Base-by-base conservation (phyloP, 2,888 invertebrate genomes). In the Troides aeacus region DNA sequence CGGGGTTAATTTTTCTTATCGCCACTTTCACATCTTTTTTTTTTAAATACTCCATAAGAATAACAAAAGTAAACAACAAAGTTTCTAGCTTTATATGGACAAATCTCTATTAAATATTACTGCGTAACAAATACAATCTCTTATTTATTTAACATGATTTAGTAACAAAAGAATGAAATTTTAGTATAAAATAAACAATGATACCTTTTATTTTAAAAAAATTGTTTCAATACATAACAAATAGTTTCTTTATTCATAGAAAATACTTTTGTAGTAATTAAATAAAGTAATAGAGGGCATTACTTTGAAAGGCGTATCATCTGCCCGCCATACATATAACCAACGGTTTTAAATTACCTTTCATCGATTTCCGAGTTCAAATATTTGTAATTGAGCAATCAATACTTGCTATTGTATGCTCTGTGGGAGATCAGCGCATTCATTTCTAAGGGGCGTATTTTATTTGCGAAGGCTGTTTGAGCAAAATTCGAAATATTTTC, bases 371-470 rank as follows among this genome's bases (percentile, higher is more conserved):
- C 46, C 24, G 60, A 59, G 53, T 67, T 63, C 57, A 71, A 71
- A 68, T 71, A 71, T 71, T 71, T 67, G 70, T 64, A 61, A 70
- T 67, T 59, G 64, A 67, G 61, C 64, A 61, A 64, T 71, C 64
- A 64, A 64, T 67, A 24, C 56, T 60, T 42, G 42, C 67, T 18
- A 67, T 70, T 67, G 63, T 67, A 64, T 64, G 61, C 67, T n/a
- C 42, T 61, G 59, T 65, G 30, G 56, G 58, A 64, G 57, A 64
- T 64, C 70, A 57, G 70, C 64, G 64, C 60, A 39, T 59, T 60
- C 53, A 39, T 57, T 64, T 67, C 56, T 36, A 61, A 64, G 60
- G 46, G 36, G 46, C 61, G 64, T 61, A 67, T 30, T 64, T 67
- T 64, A 56, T 71, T 64, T 67, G 58, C 23, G 30, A 18, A 64